Evolutionary conservation across 2,888 invertebrate species (phyloP).

Genomic region (Papilio demoleus): DNA sequence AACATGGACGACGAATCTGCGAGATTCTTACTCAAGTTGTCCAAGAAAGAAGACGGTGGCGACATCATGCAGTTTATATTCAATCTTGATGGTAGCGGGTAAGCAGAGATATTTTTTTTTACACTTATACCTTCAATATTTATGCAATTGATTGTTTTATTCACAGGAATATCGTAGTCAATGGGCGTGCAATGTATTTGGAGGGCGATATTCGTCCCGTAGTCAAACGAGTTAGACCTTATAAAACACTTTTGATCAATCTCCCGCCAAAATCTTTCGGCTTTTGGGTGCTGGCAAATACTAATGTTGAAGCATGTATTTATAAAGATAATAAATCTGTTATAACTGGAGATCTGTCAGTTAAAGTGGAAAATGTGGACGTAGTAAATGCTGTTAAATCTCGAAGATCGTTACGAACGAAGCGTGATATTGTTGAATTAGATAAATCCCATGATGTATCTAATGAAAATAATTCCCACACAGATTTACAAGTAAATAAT

Average conservation of each 20-base stretch:
- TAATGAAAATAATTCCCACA: slow-evolving; percentile 47
- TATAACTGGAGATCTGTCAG: slow-evolving; percentile 45
- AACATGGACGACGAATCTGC: slow-evolving; percentile 85
- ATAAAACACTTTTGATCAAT: slow-evolving; percentile 81
- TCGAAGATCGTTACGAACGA: slow-evolving; percentile 57
- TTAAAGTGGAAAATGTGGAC: slow-evolving; percentile 44
- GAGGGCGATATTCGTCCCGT: slow-evolving; percentile 83
- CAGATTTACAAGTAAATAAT: slow-evolving; percentile 42
- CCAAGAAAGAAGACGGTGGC: slow-evolving; percentile 73
- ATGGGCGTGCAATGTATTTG: slow-evolving; percentile 84
- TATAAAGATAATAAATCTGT: slow-evolving; percentile 48
- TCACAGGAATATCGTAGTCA: slow-evolving; percentile 85
- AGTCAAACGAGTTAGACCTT: slow-evolving; percentile 78
- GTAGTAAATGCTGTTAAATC: slow-evolving; percentile 47
- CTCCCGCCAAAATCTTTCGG: slow-evolving; percentile 87
- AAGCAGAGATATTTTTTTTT: slow-evolving; percentile 40
- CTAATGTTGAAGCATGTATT: slow-evolving; percentile 84
- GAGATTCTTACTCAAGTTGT: slow-evolving; percentile 80
- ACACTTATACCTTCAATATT: background rate
- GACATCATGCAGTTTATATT: slow-evolving; percentile 84
- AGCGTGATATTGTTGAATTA: slow-evolving; percentile 50
- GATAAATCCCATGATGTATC: slow-evolving; percentile 46
- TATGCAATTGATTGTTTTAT: slow-evolving; percentile 19
- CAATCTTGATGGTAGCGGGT: slow-evolving; percentile 71
- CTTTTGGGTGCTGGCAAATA: slow-evolving; percentile 89